Percentiles rank a stretch among this genome's conserved stretches.
Conservation (phyloP, 2,797 vertebrate species). For the Taeniopygia guttata region DNA sequence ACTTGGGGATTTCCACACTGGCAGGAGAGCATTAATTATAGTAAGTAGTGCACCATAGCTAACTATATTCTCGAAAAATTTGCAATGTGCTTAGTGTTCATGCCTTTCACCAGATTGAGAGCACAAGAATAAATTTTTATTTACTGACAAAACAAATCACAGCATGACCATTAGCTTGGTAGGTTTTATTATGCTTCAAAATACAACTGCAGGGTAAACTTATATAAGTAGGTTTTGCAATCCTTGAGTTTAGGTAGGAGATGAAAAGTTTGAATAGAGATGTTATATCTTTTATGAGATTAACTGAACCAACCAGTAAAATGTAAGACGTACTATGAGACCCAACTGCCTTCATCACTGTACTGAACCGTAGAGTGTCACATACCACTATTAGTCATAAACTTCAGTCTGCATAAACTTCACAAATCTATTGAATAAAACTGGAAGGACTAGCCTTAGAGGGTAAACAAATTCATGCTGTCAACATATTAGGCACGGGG, state of each 20-base stretch:
- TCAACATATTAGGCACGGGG: background rate
- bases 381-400: background rate
- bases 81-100: background rate
- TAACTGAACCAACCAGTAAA: background rate
- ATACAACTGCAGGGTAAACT: background rate
- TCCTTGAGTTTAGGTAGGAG: background rate
- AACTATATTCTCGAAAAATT: background rate
- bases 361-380: accelerated
- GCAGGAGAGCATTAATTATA: background rate
- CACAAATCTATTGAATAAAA: background rate
- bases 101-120: background rate
- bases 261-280: background rate
- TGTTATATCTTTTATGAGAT: background rate
- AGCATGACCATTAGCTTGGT: background rate
- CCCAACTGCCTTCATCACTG: background rate
- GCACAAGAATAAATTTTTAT: background rate
- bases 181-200: background rate
- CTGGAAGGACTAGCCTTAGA: background rate
- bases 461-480: background rate
- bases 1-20: conserved; percentile 38
- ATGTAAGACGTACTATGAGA: background rate
- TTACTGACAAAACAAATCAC: conserved; percentile 20
- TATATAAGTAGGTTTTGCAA: background rate
- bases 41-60: conserved; percentile 5
- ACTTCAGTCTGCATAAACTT: background rate